These are phyloP conservation scores for Perca flavescens DNA, from an alignment of 2,113 vertebrate genomes.

Conservation along the genomic window DNA sequence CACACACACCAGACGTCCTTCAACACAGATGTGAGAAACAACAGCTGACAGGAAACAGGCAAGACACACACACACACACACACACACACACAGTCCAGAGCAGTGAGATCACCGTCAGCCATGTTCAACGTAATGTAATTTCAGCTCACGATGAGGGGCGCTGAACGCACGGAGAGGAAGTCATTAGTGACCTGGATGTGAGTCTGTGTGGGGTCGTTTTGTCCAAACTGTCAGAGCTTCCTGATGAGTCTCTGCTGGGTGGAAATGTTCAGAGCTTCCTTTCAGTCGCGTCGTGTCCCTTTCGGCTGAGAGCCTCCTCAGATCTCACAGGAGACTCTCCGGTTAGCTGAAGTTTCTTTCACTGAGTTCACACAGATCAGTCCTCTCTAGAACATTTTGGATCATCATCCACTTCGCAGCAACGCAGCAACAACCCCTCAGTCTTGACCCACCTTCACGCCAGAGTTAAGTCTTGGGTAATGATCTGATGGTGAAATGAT, in stretches of 20 bases:
- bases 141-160: constrained; percentile 48
- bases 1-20: constrained; percentile 19
- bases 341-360: neutral
- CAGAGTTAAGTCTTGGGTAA: no score
- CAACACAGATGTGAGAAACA: constrained; percentile 35
- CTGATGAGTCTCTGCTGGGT: neutral
- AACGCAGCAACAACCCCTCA: no score
- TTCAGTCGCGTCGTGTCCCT: neutral
- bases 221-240: neutral
- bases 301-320: no score
- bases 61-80: constrained; percentile 34
- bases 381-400: no score
- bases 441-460: no score
- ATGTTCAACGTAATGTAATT: constrained; percentile 65
- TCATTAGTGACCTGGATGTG: constrained; percentile 19
- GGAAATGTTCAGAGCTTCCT: neutral
- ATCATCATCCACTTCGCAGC: no score
- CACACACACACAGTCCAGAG: constrained; percentile 31
- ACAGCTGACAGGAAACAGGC: constrained; percentile 71
- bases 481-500: no score
- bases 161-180: constrained; percentile 42
- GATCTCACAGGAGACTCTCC: neutral
- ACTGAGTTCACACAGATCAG: no score
- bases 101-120: constrained; percentile 47
- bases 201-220: constrained; percentile 23